Evolutionary conservation across 1,140 invertebrate genomes (phyloP), one percentile per base, ranked within the genome.

Genomic region (Diplogasteroides magnus): DNA sequence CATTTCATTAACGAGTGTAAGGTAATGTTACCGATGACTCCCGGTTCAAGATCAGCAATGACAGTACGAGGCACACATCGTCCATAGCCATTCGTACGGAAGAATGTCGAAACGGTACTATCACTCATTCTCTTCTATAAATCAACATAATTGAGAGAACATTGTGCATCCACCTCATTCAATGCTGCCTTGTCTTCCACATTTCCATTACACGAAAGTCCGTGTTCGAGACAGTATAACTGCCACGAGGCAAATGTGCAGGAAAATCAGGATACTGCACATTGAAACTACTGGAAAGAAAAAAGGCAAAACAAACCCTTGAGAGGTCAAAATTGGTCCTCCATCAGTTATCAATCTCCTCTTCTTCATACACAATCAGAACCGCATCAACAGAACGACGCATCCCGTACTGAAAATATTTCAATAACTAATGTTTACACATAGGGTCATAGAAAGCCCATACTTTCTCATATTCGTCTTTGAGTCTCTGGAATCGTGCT

Each of bases 321-420:
- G 97, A 95, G 48, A 96, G 95, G 86, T 99, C 97, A 86, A 99
- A 99, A 86, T 99, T 98, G 0, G 97, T 96, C 77, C 97, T 86
- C 95, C 95, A 99, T 97, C 97, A 99, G 84, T 97, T 98, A 11
- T 94, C 95, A 83, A 98, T 95, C 1, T 92, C 94, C 83, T 99
- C 95, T 86, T 98, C 96, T 85, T 99, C 95, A 80, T 99, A 96
- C 14, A 99, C 95, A 57, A 99, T 85, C 0, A 98, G 86, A 32
- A 98, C 94, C 55, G 93, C 95, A 86, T 98, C 96, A 1, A 97
- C 96, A 74, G 93, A 96, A 69, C 94, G 87, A 26, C 94, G 86
- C 93, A 97, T 97, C 28, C 94, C 97, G 83, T 96, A 26, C 69
- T 71, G 37, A 15, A 67, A 70, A 0, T 31, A n/a, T 32, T 59